Base-by-base conservation (phyloP, 2,888 invertebrate genomes). In the Cotesia congregata region DNA sequence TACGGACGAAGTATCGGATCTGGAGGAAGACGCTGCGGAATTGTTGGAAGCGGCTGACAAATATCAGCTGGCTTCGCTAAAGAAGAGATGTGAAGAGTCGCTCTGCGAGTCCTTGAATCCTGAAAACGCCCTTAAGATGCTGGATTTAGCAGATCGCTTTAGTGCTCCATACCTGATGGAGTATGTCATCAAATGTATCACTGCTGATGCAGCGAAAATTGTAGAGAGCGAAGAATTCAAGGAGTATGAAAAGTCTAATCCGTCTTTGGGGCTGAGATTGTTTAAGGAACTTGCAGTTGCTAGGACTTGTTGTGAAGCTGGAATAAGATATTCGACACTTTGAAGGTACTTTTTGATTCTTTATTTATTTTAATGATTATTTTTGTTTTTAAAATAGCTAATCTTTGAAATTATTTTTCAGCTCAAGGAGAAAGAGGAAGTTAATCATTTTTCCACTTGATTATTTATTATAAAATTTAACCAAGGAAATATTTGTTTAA, bases 21-120 rank as follows among this genome's bases (percentile, higher is more conserved):
- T 75, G 1, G 64, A 15, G 17, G 7, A 15, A 12, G 7, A 62
- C 1, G 39, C 69, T 12, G 38, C 12, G 6, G 6, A 62, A 9
- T 69, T 75, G 20, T n/a, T 75, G 5, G 9, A 4, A 4, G 40
- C 62, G 3, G 69, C 75, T 6, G 30, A 75, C 12, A 69, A 40
- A 41, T 75, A 40, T 67, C 17, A 40, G 6, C 1, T 75, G 1
- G 40, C 30, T 1, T 7, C 30, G 15, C 40, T 75, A 0, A 62
- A 41, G 41, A 20, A n/a, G 1, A 38, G 39, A 6, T 75, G 75
- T 64, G 69, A 69, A n/a, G 2, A 20, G 3, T 5, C 40, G 7
- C 41, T 75, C 0, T 15, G 9, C 60, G 4, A 59, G 6, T 62
- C 2, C 3, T 17, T 75, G n/a, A 62, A 5, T 39, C 6, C 62